Percentiles rank a stretch among this genome's conserved stretches.
These are phyloP conservation scores for Bellardia pandia DNA, from an alignment of 2,888 invertebrate species.

Conservation along the genomic window DNA sequence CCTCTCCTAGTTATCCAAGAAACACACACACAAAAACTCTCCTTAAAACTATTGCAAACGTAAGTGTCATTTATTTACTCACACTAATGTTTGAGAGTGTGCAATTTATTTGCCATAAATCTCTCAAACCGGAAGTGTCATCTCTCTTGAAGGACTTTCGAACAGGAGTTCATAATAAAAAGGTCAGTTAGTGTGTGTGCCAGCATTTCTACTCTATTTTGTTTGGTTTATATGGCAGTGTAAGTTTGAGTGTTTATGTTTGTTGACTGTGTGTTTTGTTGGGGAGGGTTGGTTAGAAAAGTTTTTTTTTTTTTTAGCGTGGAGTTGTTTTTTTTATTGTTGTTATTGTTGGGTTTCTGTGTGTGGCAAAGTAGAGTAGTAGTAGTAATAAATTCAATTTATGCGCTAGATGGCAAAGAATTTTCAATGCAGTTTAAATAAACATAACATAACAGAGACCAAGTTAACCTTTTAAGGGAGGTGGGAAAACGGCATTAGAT, in stretches of 20 bases:
- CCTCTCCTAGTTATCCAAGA: conserved; percentile 4
- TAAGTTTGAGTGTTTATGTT: neutral
- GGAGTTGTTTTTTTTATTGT: neutral
- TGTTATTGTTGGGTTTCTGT: neutral
- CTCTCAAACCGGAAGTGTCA: conserved; percentile 76
- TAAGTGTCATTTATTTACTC: conserved; percentile 36
- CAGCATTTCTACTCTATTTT: neutral
- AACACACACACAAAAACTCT: neutral
- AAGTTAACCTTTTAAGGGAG: neutral
- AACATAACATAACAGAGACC: neutral
- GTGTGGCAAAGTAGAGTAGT: neutral
- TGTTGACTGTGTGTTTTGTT: neutral
- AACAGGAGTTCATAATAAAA: conserved; percentile 72
- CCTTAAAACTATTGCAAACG: neutral
- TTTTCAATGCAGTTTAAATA: conserved; percentile 17
- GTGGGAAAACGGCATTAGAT: no score
- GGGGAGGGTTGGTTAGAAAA: conserved; percentile 23
- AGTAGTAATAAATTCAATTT: conserved; percentile 59
- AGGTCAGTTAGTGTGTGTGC: conserved; percentile 31
- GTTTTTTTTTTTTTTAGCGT: neutral
- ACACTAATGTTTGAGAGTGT: neutral
- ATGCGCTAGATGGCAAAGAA: conserved; percentile 1
- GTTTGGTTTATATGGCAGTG: neutral
- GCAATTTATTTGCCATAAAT: conserved; percentile 66
- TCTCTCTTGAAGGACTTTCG: conserved; percentile 75